phyloP scores from a whole-genome alignment of 2,113 vertebrate species.

The Silurus asotus region DNA sequence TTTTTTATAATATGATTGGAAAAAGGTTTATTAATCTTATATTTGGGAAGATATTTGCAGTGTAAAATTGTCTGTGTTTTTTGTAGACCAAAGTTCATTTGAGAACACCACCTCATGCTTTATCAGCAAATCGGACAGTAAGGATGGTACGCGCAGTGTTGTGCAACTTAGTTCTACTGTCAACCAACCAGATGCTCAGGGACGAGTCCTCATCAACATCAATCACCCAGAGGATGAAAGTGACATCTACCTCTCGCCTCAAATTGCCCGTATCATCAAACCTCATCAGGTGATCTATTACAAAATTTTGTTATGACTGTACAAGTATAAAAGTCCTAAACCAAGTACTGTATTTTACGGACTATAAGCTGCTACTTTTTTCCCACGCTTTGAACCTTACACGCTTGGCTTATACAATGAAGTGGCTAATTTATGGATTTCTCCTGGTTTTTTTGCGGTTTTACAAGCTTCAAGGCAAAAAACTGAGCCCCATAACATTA shows the following conservation, averaged over 20 bases:
- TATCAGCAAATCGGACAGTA: conserved; percentile 76
- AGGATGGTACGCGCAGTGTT: conserved; percentile 82
- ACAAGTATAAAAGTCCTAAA: too few species aligned
- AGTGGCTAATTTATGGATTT: too few species aligned
- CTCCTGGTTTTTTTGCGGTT: too few species aligned
- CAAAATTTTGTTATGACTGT: neutral
- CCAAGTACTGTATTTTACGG: too few species aligned
- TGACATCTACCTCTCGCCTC: conserved; percentile 79
- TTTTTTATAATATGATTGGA: too few species aligned
- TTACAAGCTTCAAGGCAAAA: too few species aligned
- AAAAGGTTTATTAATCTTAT: too few species aligned
- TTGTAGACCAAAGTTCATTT: conserved; percentile 84
- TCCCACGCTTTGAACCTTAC: too few species aligned
- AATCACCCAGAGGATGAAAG: conserved; percentile 86
- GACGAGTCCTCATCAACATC: conserved; percentile 88
- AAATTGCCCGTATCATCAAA: conserved; percentile 78
- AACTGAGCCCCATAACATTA: too few species aligned
- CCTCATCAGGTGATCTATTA: conserved; percentile 81
- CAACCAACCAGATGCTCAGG: conserved; percentile 83
- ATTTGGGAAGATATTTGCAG: too few species aligned
- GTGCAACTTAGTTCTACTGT: conserved; percentile 84
- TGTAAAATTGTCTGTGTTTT: conserved; percentile 56
- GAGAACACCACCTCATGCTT: conserved; percentile 80
- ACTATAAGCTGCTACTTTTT: too few species aligned
- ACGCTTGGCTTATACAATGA: too few species aligned